phyloP scores from a whole-genome alignment of 2,113 vertebrate species.

The Nothoprocta perdicaria region DNA sequence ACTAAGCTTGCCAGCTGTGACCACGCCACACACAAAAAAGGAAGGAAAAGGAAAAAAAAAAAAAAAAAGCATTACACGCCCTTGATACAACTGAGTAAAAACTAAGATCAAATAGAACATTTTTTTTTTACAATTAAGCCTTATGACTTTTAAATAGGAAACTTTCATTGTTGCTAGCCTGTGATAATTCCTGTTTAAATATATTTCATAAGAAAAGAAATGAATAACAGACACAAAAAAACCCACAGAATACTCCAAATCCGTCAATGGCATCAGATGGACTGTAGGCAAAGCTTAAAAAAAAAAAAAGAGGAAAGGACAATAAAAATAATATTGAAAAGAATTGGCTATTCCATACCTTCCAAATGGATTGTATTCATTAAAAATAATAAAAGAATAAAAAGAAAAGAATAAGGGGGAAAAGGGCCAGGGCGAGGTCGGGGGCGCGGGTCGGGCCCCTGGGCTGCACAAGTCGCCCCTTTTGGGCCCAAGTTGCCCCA shows the following conservation, averaged over 20 bases:
- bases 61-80: not conserved
- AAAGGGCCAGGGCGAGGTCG: not conserved
- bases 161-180: not conserved
- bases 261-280: not conserved
- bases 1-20: not conserved
- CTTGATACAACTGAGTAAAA: not conserved
- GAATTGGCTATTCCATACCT: not conserved
- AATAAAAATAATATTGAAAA: not conserved
- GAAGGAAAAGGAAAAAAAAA: not conserved
- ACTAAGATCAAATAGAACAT: not conserved
- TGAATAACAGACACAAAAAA: not conserved
- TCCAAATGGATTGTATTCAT: not conserved
- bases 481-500: not conserved
- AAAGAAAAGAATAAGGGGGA: no score
- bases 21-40: not conserved
- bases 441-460: no score
- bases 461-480: no score
- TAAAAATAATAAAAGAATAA: not conserved
- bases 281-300: not conserved
- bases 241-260: not conserved
- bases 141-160: not conserved
- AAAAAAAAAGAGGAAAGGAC: accelerated
- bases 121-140: not conserved
- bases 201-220: not conserved
- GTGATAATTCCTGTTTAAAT: not conserved